Base-by-base conservation (phyloP, 2,888 invertebrate species). In the Leptinotarsa juncta region DNA sequence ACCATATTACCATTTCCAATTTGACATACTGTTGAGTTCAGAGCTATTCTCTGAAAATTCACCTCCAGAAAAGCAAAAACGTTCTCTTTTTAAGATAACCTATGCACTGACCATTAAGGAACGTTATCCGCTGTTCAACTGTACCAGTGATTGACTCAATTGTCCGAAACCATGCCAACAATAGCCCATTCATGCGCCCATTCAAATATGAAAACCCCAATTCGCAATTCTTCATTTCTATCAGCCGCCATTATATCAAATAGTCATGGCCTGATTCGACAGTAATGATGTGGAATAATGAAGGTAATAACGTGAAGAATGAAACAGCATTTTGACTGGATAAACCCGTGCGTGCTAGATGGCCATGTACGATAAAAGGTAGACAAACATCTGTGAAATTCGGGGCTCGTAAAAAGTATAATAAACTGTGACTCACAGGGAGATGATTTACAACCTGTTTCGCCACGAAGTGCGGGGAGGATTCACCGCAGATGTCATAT, bases 301-400 rank as follows among this genome's bases (percentile, higher is more conserved):
- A 57, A 57, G 57, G 57, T 57, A 57, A 57, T 57, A 57, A 57
- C 23, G 57, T 57, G 57, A 57, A 57, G 23, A 57, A 57, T 57
- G 57, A 57, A 57, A 57, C 57, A 57, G 57, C 57, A 15, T 57
- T 57, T 57, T 57, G 57, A 57, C 57, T 57, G 15, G 57, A 57
- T 57, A 57, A 57, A 26, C 23, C 57, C 15, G 5, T 57, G 57
- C 57, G 57, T 57, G 57, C 57, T 57, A 57, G 57, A 57, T 57
- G 57, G 57, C 57, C 57, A 57, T 57, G 23, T 23, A 57, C 57
- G 57, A 57, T 57, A 57, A 57, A 53, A 57, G 57, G 57, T 57
- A 57, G 57, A 57, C 57, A 23, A 57, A 57, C 57, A 57, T 57
- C 57, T 57, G 57, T 57, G 57, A 57, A 57, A 23, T 57, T 57